These are phyloP conservation scores for Halcyon badia DNA, from an alignment of 2,797 vertebrate species.

Conservation along the genomic window DNA sequence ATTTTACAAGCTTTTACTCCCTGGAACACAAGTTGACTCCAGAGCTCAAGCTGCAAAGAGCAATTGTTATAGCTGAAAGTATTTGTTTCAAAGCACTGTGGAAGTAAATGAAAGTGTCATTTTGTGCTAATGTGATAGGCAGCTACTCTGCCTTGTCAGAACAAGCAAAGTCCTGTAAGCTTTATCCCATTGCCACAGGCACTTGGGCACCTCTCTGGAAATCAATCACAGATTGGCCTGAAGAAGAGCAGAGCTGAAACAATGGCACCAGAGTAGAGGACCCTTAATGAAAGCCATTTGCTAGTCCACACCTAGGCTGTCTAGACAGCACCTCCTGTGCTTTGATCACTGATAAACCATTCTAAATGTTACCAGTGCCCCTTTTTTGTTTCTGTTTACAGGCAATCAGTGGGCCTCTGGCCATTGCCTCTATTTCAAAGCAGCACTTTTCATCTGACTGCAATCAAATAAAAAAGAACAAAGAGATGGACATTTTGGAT, in stretches of 20 bases:
- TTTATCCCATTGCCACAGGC: slow-evolving; percentile 86
- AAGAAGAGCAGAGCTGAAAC: slow-evolving; percentile 82
- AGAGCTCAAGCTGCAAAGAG: slow-evolving; percentile 64
- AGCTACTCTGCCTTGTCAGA: slow-evolving; percentile 82
- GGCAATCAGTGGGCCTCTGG: slow-evolving; percentile 82
- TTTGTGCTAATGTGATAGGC: slow-evolving; percentile 90
- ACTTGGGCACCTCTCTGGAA: slow-evolving; percentile 88
- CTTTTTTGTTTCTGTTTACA: slow-evolving; percentile 74
- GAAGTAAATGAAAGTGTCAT: slow-evolving; percentile 87
- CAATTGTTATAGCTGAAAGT: slow-evolving; percentile 80
- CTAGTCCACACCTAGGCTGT: slow-evolving; percentile 86
- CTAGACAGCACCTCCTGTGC: slow-evolving; percentile 81
- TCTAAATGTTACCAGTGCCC: slow-evolving; percentile 84
- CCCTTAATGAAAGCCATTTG: slow-evolving; percentile 89
- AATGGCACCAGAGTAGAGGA: slow-evolving; percentile 76
- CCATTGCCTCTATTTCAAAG: slow-evolving; percentile 89
- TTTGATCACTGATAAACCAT: slow-evolving; percentile 84
- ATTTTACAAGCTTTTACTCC: slow-evolving; percentile 50
- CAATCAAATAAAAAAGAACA: slow-evolving; percentile 82
- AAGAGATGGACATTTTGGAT: slow-evolving; percentile 66
- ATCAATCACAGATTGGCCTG: slow-evolving; percentile 90
- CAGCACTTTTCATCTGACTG: slow-evolving; percentile 89
- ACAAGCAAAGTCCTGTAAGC: slow-evolving; percentile 84
- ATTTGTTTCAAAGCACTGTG: slow-evolving; percentile 83
- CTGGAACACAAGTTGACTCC: slow-evolving; percentile 60